These are phyloP conservation scores for Amazona guildingii DNA, from an alignment of 2,113 vertebrate genomes.

Conservation along the genomic window DNA sequence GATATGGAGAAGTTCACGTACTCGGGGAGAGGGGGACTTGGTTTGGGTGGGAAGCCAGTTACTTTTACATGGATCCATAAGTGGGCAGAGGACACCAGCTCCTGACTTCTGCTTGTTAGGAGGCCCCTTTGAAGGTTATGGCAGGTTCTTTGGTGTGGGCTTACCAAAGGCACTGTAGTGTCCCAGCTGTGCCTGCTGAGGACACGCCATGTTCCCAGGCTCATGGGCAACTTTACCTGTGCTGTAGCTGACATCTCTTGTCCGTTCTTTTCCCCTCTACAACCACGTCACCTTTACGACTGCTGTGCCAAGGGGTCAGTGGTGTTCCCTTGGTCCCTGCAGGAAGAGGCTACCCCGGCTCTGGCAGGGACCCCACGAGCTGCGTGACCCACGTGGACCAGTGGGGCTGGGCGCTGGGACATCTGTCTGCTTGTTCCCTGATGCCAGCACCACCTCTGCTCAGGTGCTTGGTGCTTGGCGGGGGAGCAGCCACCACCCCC, in stretches of 20 bases:
- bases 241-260: not conserved
- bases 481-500: rapidly evolving
- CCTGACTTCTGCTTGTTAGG: not conserved
- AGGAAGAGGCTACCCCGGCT: not conserved
- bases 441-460: not conserved
- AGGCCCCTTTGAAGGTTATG: not conserved
- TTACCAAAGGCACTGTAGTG: not conserved
- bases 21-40: rapidly evolving
- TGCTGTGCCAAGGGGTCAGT: not conserved
- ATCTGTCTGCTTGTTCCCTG: not conserved
- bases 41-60: not conserved
- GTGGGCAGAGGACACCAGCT: not conserved
- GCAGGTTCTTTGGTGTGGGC: not conserved
- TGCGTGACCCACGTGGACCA: not conserved
- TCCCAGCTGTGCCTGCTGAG: not conserved
- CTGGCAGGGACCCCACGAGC: not conserved
- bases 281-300: rapidly evolving
- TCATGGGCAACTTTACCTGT: not conserved
- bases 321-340: not conserved
- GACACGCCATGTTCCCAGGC: rapidly evolving
- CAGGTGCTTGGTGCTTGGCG: not conserved
- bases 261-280: not conserved
- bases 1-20: not conserved
- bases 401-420: not conserved
- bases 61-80: rapidly evolving